Conservation (phyloP, 2,113 vertebrate genomes). For the Scartelaos histophorus region DNA sequence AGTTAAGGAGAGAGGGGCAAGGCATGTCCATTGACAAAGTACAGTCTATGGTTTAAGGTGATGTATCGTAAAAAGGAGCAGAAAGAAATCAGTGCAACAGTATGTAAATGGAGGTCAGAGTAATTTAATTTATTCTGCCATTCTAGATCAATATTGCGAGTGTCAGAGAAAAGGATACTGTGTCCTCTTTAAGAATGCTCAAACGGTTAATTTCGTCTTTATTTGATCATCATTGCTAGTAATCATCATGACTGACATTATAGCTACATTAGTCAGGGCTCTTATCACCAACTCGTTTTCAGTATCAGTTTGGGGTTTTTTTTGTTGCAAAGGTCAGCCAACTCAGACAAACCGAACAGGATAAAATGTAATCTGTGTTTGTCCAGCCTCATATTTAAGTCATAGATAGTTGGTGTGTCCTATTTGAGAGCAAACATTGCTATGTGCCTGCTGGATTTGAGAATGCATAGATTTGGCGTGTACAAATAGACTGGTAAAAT, state of each 20-base stretch:
- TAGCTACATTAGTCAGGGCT: background rate
- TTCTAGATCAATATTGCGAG: no score
- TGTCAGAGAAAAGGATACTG: no score
- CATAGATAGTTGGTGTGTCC: background rate
- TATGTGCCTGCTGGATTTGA: background rate
- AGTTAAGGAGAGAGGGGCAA: no score
- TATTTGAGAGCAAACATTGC: background rate
- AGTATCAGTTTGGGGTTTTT: background rate
- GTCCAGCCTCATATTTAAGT: constrained; percentile 2
- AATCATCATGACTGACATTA: background rate
- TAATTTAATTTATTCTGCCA: no score
- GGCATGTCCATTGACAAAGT: no score
- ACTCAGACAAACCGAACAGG: background rate
- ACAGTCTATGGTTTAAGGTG: no score
- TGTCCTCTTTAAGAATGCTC: background rate
- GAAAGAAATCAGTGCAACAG: no score
- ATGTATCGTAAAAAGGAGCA: no score
- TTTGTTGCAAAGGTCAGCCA: background rate
- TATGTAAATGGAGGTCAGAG: no score
- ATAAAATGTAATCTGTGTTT: constrained; percentile 4
- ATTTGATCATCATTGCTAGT: background rate
- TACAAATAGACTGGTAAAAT: constrained; percentile 6
- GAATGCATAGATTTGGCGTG: background rate
- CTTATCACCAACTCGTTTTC: background rate
- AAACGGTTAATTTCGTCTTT: background rate